Percentiles rank a stretch among this genome's conserved stretches.
phyloP scores from a whole-genome alignment of 2,888 invertebrate species.

The Acrobasis repandana region DNA sequence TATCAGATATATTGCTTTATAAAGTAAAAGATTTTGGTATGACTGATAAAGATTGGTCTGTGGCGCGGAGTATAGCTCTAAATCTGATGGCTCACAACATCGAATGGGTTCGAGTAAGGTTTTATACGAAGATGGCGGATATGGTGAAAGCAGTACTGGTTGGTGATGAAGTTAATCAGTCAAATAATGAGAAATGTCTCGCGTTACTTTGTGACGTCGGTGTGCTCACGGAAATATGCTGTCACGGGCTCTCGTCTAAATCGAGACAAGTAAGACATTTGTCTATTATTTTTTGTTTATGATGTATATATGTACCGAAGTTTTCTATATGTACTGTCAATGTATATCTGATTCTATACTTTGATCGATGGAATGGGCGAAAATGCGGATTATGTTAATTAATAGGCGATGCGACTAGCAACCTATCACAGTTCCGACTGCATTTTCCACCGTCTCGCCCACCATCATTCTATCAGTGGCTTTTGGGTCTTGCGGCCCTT shows the following conservation, averaged over 20 bases:
- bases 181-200: constrained; percentile 72
- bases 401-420: no score
- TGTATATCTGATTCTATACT: no score
- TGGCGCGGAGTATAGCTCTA: constrained; percentile 70
- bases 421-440: no score
- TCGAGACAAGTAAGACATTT: constrained; percentile 52
- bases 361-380: no score
- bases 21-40: constrained; percentile 59
- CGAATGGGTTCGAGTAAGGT: constrained; percentile 76
- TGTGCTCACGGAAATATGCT: constrained; percentile 85
- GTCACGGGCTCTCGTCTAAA: constrained; percentile 81
- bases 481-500: no score
- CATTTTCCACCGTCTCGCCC: no score
- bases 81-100: constrained; percentile 82
- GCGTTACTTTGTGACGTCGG: constrained; percentile 81
- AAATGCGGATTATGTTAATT: no score
- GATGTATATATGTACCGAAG: no score
- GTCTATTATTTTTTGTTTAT: no score
- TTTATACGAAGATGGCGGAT: constrained; percentile 80
- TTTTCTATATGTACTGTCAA: no score
- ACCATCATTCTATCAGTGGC: no score
- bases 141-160: constrained; percentile 81
- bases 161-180: constrained; percentile 66
- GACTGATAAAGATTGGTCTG: constrained; percentile 60
- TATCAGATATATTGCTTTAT: constrained; percentile 60